Base-by-base conservation (phyloP, 1,140 invertebrate species). In the Rhyzopertha dominica region DNA sequence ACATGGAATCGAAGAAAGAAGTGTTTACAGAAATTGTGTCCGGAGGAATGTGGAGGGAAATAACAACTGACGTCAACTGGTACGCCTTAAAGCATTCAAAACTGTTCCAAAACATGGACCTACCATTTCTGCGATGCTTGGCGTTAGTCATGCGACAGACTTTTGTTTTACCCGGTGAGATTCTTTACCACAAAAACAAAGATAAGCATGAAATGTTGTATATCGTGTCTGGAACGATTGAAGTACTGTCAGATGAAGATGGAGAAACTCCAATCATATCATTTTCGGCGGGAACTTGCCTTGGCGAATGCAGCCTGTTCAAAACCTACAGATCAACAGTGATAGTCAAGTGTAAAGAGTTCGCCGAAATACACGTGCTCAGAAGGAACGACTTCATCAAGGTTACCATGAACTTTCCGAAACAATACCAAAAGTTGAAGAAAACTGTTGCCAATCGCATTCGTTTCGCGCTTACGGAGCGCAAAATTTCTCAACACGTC, bases 161-260 rank as follows among this genome's bases (percentile, higher is more conserved):
- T 24, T 48, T 48, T 48, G 26, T 47, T 2, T 29, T 51, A 7
- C 49, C 53, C 2, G 49, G 49, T 14, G 34, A 51, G 22, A 26
- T 44, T 8, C 41, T 54, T n/a, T 31, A 40, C 4, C 28, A 36
- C 12, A 55, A 53, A 40, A 35, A 42, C n/a, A 39, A 46, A 16
- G 18, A 36, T 2, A 51, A 53, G 19, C 13, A 50, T 24, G 39
- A 40, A 20, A 49, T 53, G 47, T 34, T 53, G 19, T 53, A 53
- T 24, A 22, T 53, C 8, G 39, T 29, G 18, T 35, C 32, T 31
- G 51, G 51, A 4, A 35, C 39, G 2, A 28, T 53, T 9, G 36
- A 53, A 20, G 20, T 53, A 2, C 29, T 53, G 12, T 53, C 51
- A 17, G 38, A 49, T 30, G 46, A 49, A 26, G 51, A 53, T 37